Conservation (phyloP, 2,113 vertebrate genomes). For the Channa maculata region DNA sequence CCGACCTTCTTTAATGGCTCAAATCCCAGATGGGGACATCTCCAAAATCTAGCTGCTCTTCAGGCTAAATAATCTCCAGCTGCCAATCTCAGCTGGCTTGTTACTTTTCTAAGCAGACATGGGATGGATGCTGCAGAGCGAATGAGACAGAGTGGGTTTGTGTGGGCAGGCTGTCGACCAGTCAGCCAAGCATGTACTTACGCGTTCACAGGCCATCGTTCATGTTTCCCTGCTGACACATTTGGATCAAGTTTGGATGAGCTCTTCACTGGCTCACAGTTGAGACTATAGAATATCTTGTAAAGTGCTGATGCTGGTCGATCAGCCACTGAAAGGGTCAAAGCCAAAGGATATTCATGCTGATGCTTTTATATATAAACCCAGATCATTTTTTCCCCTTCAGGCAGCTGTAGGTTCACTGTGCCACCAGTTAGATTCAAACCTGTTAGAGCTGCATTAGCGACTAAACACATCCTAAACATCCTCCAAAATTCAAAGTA, state of each 20-base stretch:
- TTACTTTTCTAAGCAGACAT: background rate
- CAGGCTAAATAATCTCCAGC: conserved; percentile 9
- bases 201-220: background rate
- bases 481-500: too few species aligned
- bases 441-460: background rate
- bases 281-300: background rate
- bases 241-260: background rate
- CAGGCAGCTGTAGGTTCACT: background rate
- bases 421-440: background rate
- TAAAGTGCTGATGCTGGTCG: background rate
- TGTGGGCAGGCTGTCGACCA: background rate
- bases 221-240: background rate
- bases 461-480: too few species aligned
- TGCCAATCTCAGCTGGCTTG: background rate
- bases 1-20: conserved; percentile 27
- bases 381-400: background rate
- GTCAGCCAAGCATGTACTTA: background rate
- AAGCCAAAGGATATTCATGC: conserved; percentile 1
- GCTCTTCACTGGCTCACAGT: background rate
- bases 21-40: conserved; percentile 8
- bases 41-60: background rate
- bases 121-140: too few species aligned
- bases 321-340: background rate
- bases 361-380: background rate
- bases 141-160: background rate